A percentile compares a stretch with the other conserved stretches of the same genome.
Conservation (phyloP, 2,888 invertebrate species). For the Cordilura impudica region DNA sequence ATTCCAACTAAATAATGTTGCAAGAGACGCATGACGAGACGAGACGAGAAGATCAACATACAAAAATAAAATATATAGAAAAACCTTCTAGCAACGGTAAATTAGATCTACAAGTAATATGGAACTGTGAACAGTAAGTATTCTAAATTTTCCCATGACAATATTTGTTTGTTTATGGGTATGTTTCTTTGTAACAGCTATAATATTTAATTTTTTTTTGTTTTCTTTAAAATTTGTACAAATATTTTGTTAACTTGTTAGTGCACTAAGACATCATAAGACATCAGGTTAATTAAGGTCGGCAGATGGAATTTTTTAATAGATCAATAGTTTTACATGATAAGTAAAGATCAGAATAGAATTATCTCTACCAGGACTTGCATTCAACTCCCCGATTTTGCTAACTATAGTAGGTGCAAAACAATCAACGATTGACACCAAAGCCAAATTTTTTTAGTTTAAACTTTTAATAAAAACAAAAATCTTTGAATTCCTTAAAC, state of each 20-base stretch:
- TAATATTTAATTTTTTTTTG: conserved; percentile 1
- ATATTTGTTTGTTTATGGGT: conserved; percentile 34
- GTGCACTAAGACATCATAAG: no score
- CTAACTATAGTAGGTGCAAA: no score
- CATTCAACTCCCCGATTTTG: no score
- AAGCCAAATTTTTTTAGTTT: no score
- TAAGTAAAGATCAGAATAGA: no score
- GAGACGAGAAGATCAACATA: conserved; percentile 4
- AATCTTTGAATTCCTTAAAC: no score
- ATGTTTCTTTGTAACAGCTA: neutral
- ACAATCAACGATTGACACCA: no score
- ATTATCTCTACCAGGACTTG: no score
- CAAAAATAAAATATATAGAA: conserved; percentile 3
- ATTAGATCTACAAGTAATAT: neutral
- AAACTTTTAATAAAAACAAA: no score
- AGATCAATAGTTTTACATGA: no score
- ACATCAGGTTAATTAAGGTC: no score
- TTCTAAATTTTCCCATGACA: conserved; percentile 53
- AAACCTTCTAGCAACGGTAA: conserved; percentile 22
- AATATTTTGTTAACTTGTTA: neutral
- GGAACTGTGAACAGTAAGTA: conserved; percentile 17
- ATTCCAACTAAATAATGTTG: neutral
- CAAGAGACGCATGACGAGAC: conserved; percentile 4
- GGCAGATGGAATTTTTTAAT: no score
- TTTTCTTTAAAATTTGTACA: neutral